Evolutionary conservation across 2,113 vertebrate genomes (phyloP).

Genomic region (Lamprotornis superbus): DNA sequence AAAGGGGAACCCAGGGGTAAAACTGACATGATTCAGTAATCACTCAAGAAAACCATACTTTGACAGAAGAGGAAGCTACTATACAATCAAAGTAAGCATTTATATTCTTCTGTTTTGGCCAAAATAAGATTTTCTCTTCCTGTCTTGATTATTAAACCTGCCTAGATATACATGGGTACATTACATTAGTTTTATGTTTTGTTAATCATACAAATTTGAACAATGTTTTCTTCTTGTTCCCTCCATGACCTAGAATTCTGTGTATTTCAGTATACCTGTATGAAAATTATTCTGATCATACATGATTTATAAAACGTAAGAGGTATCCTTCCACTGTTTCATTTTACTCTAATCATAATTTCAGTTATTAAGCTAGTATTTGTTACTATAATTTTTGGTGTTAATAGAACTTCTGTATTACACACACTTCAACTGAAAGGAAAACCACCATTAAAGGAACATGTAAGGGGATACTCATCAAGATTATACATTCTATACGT

Average conservation of each 20-base stretch:
- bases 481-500: background rate
- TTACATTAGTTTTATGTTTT: background rate
- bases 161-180: background rate
- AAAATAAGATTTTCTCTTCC: background rate
- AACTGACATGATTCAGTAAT: slow-evolving; percentile 51
- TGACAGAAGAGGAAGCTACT: slow-evolving; percentile 54
- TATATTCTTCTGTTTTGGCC: slow-evolving; percentile 23
- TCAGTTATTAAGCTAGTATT: background rate
- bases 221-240: background rate
- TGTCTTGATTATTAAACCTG: background rate
- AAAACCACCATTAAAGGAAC: background rate
- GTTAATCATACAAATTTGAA: background rate
- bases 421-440: background rate
- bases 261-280: background rate
- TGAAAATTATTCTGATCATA: background rate
- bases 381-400: background rate
- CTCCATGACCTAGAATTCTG: background rate
- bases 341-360: background rate
- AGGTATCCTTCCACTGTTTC: background rate
- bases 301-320: background rate
- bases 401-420: background rate
- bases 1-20: slow-evolving; percentile 43
- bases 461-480: background rate
- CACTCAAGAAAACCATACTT: slow-evolving; percentile 50
- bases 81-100: slow-evolving; percentile 66